Evolutionary conservation across 1,140 invertebrate species (phyloP).

Genomic region (Drosophila nannoptera): DNA sequence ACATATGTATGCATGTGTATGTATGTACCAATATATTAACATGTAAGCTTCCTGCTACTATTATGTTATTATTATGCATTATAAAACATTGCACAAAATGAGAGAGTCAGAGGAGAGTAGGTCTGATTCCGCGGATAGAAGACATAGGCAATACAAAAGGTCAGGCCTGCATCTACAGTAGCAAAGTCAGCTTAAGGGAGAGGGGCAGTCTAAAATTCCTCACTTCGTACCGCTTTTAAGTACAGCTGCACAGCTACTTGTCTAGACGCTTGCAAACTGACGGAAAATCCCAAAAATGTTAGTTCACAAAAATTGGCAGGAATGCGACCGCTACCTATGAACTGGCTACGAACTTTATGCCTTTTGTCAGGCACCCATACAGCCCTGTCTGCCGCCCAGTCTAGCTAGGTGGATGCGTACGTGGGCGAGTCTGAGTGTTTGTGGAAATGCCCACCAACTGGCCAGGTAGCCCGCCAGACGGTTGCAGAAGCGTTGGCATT

Average conservation of each 20-base stretch:
- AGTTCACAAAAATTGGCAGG: slow-evolving; percentile 74
- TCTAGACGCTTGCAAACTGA: slow-evolving; percentile 65
- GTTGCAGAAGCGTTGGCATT: neutral
- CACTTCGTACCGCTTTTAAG: no score
- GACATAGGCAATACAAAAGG: neutral
- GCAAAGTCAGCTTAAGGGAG: neutral
- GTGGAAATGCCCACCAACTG: neutral
- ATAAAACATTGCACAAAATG: no score
- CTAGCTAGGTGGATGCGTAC: slow-evolving; percentile 1
- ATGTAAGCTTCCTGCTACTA: no score
- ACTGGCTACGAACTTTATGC: slow-evolving; percentile 17
- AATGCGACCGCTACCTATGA: slow-evolving; percentile 55
- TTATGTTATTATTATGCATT: no score
- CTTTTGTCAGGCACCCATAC: slow-evolving; percentile 3
- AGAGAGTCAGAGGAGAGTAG: neutral
- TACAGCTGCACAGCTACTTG: slow-evolving; percentile 65
- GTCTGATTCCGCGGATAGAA: neutral
- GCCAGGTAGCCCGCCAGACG: slow-evolving; percentile 1
- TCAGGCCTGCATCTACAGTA: neutral
- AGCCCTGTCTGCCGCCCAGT: neutral
- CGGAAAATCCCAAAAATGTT: slow-evolving; percentile 77
- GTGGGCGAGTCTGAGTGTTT: neutral
- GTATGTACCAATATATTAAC: no score
- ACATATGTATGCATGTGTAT: no score
- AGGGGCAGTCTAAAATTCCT: neutral